These are phyloP conservation scores for Onychomys arenicola DNA, from an alignment of 2,797 vertebrate genomes.

Conservation along the genomic window DNA sequence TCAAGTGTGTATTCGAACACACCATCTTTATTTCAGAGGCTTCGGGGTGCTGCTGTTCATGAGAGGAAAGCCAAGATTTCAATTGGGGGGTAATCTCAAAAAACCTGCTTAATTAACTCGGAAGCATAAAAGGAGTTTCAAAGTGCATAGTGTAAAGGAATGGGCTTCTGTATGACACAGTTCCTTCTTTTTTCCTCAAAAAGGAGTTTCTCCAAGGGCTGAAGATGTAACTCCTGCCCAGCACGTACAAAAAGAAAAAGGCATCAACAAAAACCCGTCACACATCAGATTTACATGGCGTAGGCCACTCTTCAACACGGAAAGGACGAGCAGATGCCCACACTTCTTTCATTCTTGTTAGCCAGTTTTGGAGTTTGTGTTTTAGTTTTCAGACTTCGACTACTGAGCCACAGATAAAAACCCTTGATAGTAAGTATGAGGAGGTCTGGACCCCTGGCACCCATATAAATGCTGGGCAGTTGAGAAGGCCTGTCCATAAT, in stretches of 20 bases:
- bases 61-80: not conserved
- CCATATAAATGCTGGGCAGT: not conserved
- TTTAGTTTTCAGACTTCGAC: not conserved
- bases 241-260: not conserved
- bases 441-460: too few species aligned
- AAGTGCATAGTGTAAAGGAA: not conserved
- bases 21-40: not conserved
- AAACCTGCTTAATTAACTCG: not conserved
- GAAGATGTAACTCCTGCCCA: not conserved
- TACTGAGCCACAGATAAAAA: not conserved
- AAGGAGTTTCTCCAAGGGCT: not conserved
- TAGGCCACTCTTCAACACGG: not conserved
- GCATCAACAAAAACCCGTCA: too few species aligned
- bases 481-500: not conserved
- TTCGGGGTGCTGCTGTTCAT: not conserved
- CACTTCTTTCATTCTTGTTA: not conserved
- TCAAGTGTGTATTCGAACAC: not conserved
- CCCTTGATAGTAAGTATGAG: not conserved
- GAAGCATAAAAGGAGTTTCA: not conserved
- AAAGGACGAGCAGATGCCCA: not conserved
- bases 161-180: not conserved
- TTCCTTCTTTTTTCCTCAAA: not conserved
- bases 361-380: not conserved
- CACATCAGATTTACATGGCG: not conserved
- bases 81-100: not conserved